Base-by-base conservation (phyloP, 2,113 vertebrate species). In the Ardeotis arabs region DNA sequence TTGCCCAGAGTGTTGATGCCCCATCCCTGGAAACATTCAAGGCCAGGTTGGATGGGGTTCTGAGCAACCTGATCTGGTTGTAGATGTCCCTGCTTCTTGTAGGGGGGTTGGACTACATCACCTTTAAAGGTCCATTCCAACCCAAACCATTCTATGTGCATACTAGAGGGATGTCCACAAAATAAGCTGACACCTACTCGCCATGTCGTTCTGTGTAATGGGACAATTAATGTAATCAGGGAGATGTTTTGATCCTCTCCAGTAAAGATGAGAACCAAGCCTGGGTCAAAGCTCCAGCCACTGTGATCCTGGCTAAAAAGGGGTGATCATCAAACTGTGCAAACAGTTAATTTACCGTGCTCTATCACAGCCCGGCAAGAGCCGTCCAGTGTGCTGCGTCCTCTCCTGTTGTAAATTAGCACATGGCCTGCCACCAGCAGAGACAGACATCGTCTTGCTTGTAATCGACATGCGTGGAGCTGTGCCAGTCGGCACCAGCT, bases 361-460 rank as follows among this genome's bases (percentile, higher is more conserved):
- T 52, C 31, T 60, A 41, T 66, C 79, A 31, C 66, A 73, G 79
- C 53, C 69, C 3, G 10, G 64, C 52, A 27, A 84, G 68, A 68
- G 39, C n/a, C 3, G 1, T 49, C 69, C 60, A 8, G 56, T 10
- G 69, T 58, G 45, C 45, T 64, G n/a, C 5, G 69, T 69, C 87
- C 78, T 94, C 74, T 85, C 58, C 82, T 62, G 37, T 29, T 66
- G 84, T 67, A 95, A 72, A 96, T 92, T 78, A 87, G 31, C 84
- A 44, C 91, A 58, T 23, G 87, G 80, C 67, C 86, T 45, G 55
- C 70, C 74, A 87, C 88, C 75, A 93, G 70, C 89, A 69, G 84
- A 89, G 90, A 79, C 86, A 94, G 89, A 66, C 89, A 95, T 96
- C 73, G 66, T 76, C 87, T 87, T 91, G 94, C 91, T 82, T 88